A percentile compares a stretch with the other conserved stretches of the same genome.
phyloP scores from a whole-genome alignment of 2,797 vertebrate genomes.

The Diglossa cyanea region DNA sequence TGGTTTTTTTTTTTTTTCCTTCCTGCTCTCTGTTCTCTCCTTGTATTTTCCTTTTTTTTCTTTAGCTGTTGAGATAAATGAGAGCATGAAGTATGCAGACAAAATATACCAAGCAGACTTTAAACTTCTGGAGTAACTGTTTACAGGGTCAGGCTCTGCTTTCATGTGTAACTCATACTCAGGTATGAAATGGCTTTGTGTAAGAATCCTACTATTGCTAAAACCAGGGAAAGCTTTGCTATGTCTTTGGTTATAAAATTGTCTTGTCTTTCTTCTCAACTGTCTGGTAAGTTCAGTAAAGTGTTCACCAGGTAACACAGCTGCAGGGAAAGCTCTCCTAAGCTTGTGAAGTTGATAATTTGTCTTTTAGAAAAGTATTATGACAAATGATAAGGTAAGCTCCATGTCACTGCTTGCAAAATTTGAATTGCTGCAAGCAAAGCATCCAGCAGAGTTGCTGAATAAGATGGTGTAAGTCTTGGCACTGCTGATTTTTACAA shows the following conservation, averaged over 20 bases:
- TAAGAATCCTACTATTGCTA: neutral
- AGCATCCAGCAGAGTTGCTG: neutral
- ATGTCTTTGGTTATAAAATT: neutral
- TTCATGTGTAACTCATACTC: neutral
- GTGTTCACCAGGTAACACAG: neutral
- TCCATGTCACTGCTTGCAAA: neutral
- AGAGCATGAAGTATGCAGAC: neutral
- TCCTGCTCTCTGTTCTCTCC: neutral
- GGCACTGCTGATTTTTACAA: neutral
- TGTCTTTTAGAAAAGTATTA: neutral
- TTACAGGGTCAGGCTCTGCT: neutral
- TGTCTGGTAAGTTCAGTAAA: neutral
- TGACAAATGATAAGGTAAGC: neutral
- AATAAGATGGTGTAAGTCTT: neutral
- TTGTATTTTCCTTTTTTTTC: rapidly evolving
- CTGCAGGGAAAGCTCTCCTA: neutral
- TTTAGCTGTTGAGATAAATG: neutral
- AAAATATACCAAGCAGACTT: neutral
- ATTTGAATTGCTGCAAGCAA: neutral
- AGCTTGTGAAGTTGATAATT: neutral
- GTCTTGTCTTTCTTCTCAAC: neutral
- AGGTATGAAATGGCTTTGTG: neutral
- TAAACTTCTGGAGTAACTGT: neutral
- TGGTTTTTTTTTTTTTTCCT: neutral
- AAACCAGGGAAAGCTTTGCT: neutral